phyloP scores from a whole-genome alignment of 2,113 vertebrate genomes.

The Xenopus tropicalis region UCB_Xtro_10.0 CM004450.2:89522001-89522500 shows the following conservation, averaged over 20 bases:
- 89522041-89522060: no score
- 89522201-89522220: no score
- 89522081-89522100: no score
- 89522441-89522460: conserved; percentile 24
- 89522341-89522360: background rate
- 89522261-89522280: no score
- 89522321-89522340: conserved; percentile 3
- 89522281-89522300: background rate
- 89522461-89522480: conserved; percentile 16
- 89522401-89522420: background rate
- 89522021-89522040: no score
- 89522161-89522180: background rate
- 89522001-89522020: no score
- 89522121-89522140: no score
- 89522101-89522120: no score
- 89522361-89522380: conserved; percentile 10
- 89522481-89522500: conserved; percentile 1
- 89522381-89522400: background rate
- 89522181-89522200: background rate
- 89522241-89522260: conserved; percentile 3
- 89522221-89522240: no score
- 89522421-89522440: conserved; percentile 22
- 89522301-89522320: background rate
- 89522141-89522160: background rate
- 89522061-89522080: no score